phyloP scores from a whole-genome alignment of 2,888 invertebrate genomes.

The Drosophila ezoana region DNA sequence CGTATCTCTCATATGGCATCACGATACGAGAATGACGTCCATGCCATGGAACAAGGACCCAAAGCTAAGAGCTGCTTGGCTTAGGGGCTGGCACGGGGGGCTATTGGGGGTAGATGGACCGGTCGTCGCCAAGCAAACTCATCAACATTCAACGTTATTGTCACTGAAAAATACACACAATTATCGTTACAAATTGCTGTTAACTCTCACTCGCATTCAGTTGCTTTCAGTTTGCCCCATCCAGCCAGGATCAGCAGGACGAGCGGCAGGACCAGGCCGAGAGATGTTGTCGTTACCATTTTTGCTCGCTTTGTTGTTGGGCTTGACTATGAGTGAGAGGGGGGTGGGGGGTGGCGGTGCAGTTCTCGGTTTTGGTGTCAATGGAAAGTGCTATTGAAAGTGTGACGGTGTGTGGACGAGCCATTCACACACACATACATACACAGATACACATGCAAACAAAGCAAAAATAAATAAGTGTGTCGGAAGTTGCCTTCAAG shows the following conservation, averaged over 20 bases:
- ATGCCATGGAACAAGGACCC: conserved; percentile 30
- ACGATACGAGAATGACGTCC: conserved; percentile 41
- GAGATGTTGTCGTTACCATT: conserved; percentile 49
- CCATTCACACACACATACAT: conserved; percentile 40
- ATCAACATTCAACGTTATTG: conserved; percentile 79
- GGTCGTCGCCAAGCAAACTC: conserved; percentile 70
- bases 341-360: background rate
- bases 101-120: conserved; percentile 20
- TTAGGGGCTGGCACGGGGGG: background rate
- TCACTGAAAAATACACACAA: conserved; percentile 80
- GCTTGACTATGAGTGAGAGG: background rate
- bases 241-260: conserved; percentile 17
- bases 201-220: conserved; percentile 65
- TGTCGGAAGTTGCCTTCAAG: conserved; percentile 72
- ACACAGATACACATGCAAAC: conserved; percentile 43
- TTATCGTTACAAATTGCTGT: conserved; percentile 79
- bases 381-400: conserved; percentile 72
- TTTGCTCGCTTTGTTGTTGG: conserved; percentile 28
- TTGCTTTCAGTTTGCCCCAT: conserved; percentile 29
- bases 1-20: conserved; percentile 45
- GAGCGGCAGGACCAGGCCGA: conserved; percentile 31
- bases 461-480: conserved; percentile 63
- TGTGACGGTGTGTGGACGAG: conserved; percentile 53
- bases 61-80: conserved; percentile 8
- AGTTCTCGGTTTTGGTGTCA: conserved; percentile 64